Evolutionary conservation across 35 echinoderm and acorn worm genomes (phyloP).

Genomic region (Acanthaster planci): DNA sequence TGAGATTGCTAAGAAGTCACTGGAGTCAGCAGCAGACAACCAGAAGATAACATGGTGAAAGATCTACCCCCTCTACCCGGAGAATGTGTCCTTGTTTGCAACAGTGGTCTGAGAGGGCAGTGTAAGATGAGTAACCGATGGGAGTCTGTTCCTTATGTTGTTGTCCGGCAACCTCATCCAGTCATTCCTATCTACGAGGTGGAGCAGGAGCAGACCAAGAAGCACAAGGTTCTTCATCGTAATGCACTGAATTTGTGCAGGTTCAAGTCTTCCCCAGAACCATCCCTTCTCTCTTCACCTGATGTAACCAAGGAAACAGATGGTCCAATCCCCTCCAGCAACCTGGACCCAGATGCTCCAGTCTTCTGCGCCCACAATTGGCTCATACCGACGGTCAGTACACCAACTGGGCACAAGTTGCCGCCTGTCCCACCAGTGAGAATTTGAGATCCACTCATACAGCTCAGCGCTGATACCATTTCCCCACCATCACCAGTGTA

Average conservation of each 20-base stretch:
- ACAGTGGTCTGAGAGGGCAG: not conserved
- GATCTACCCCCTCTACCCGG: not conserved
- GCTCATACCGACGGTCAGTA: too few relatives aligned
- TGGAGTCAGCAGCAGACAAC: too few relatives aligned
- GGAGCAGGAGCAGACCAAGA: not conserved
- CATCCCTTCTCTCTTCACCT: not conserved
- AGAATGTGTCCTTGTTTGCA: not conserved
- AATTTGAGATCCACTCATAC: too few relatives aligned
- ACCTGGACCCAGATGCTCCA: not conserved
- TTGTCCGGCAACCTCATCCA: not conserved
- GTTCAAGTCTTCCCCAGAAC: not conserved
- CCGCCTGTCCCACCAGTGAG: too few relatives aligned
- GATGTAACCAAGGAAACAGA: not conserved
- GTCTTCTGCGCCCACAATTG: not conserved
- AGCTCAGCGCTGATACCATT: too few relatives aligned
- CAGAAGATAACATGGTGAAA: not conserved
- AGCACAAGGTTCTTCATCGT: conserved; percentile 4
- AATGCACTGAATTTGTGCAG: not conserved
- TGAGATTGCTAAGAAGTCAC: too few relatives aligned
- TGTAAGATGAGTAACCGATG: not conserved
- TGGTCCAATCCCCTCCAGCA: not conserved
- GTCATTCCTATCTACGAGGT: conserved; percentile 17
- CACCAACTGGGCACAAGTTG: too few relatives aligned
- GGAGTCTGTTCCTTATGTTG: not conserved
- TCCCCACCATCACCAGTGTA: too few relatives aligned